Base-by-base conservation (phyloP, 1,140 invertebrate species). In the Drosophila arawakana region DNA sequence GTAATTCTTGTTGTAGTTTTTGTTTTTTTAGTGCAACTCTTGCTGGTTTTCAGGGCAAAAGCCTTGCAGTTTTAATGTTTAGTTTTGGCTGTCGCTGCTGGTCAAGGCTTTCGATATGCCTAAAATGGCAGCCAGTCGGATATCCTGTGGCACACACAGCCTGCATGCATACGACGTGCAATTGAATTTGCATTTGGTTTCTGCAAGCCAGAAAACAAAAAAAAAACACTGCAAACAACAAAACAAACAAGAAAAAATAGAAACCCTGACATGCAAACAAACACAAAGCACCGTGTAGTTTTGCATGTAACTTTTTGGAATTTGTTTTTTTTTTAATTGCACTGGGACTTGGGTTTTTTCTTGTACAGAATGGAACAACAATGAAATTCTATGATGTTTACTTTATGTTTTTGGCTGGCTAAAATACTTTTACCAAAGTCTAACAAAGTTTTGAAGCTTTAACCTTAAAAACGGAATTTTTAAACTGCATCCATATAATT, bases 151-250 rank as follows among this genome's bases (percentile, higher is more conserved):
- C 67, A 54, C 69, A 77, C 65, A 77, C 65, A 62, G 69, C 62
- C 81, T 72, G 62, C 73, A 69, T 81, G 73, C 78, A 70, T 68
- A 47, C 47, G 59, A 55, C 39, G 55, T 69, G 75, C 82, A 89
- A 89, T 88, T 89, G 83, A 88, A 89, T 88, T 89, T 88, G 86
- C 84, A 88, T 89, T 89, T 89, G 63, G 70, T 70, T 83, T 76
- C 70, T 39, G 50, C 58, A 25, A 37, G 7, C 55, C 46, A 54
- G 78, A 68, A 63, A 46, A 79, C 49, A 54, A 55, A 65, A 65
- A 21, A 58, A 62, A 73, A 50, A 60, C 15, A 25, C 13, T 8
- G 63, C 72, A 50, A 84, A 39, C 41, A 66, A 54, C 58, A 34
- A 54, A 68, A 69, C 2, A 72, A 58, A 2, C 18, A 35, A 57